Base-by-base conservation (phyloP, 2,797 vertebrate species). In the Enteromius paludinosus region DNA sequence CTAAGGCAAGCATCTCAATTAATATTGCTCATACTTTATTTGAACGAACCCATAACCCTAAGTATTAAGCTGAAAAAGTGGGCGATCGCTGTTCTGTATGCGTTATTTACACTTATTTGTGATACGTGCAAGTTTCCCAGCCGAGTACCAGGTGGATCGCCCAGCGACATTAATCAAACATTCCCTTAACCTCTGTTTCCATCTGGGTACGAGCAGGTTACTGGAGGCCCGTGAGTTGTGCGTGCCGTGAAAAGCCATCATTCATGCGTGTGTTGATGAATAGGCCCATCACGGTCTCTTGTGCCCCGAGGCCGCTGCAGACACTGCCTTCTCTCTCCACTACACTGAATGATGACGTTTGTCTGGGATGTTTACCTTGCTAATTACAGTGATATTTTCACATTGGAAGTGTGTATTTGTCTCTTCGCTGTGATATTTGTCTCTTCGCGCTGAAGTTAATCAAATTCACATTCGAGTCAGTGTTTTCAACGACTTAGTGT, bases 261-360 rank as follows among this genome's bases (percentile, higher is more conserved):
- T 93, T 92, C 91, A 88, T 90, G 87, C 89, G 85, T 82, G 90
- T 92, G 83, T 66, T 82, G 89, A 96, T 95, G 93, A 96, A 96
- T 95, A 93, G 94, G 87, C 88, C 69, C 86, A 18, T 79, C 90
- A 90, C 89, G 88, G 70, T 23, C 88, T 89, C 90, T 88, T 75
- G 61, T 88, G 88, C 94, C 95, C 90, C 82, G 4, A 2, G 92
- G 95, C 91, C 91, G 81, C 56, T 64, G 87, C 89, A 93, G 92
- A 88, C 93, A 90, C 92, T 91, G 93, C 93, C 91, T 89, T 89
- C 87, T 84, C 92, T 95, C 87, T 93, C 92, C 93, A 87, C 85
- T 89, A 84, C 91, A 89, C 90, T 89, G 92, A 94, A 95, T 94
- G 90, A 92, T 91, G 91, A 86, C 86, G 91, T 96, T 96, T 96